Evolutionary conservation across 2,888 invertebrate genomes (phyloP), one percentile per base, ranked within the genome.

Genomic region (Trissolcus japonicus): DNA sequence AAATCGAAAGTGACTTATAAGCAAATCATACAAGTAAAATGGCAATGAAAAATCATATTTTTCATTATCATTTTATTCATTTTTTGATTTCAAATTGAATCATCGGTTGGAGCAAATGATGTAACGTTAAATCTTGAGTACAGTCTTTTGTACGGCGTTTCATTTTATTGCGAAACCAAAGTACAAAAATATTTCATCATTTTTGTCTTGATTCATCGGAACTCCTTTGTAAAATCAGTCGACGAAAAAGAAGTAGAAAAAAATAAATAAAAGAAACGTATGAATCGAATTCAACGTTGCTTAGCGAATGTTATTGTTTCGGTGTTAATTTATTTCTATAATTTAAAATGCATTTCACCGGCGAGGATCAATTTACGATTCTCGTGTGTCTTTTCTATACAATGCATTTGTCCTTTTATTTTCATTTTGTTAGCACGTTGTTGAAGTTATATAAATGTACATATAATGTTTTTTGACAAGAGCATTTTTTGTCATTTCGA

Each of bases 1-100:
- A 74, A 74, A 75, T 68, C 62, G 75, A 72, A 75, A 79, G 75
- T 79, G 78, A 79, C 78, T 79, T 79, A 75, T 75, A 46, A 69
- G 56, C 69, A 69, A 54, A 63, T 63, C 57, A 71, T 25, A 54
- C 55, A 71, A 71, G 11, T 72, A 67, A 65, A 17, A 13, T 16
- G 13, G 4, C 46, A 46, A 46, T 46, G 46, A 46, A 46, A 14
- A 46, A 16, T 46, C 46, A 14, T 7, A 46, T 46, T 46, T 6
- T 14, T 46, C 46, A 46, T 46, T 16, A 6, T 46, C 16, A 14
- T 46, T 46, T 46, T n/a, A 46, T 35, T 35, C 11, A 7, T 11
- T 35, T 35, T 35, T 35, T 35, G 35, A 35, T 35, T 35, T 35
- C 7, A 11, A 35, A 35, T 35, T 7, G 9, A 9, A 35, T 35